Conservation (phyloP, 2,888 invertebrate genomes). For the Sepioteuthis lessoniana region DNA sequence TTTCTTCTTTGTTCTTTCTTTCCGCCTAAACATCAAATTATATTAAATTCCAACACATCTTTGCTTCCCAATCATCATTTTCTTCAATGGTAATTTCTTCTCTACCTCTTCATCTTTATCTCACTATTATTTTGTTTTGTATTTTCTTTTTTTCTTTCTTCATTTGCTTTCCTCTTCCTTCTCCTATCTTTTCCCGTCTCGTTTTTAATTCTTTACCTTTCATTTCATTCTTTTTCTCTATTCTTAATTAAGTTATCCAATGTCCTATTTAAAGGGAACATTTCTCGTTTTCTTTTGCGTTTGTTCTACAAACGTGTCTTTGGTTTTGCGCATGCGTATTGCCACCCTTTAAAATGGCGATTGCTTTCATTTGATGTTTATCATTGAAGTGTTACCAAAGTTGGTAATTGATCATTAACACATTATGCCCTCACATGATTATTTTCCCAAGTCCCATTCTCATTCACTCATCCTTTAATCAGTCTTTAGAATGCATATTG, state of each 20-base stretch:
- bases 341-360: background rate
- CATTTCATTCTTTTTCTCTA: background rate
- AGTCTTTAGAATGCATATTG: background rate
- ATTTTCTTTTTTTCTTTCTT: background rate
- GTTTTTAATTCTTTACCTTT: background rate
- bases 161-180: background rate
- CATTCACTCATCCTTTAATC: background rate
- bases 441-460: background rate
- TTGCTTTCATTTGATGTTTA: background rate
- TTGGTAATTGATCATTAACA: slow-evolving; percentile 3
- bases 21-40: too few species aligned
- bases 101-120: background rate
- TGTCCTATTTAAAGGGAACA: background rate
- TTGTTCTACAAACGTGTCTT: background rate
- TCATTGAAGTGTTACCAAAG: background rate
- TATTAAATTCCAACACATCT: too few species aligned
- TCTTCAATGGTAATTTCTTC: too few species aligned
- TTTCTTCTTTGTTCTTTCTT: too few species aligned
- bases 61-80: too few species aligned
- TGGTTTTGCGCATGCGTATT: background rate
- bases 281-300: background rate
- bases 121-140: background rate
- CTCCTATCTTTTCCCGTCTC: background rate
- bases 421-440: background rate
- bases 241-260: background rate